Conservation (phyloP, 2,888 invertebrate genomes). For the Melieria crassipennis region DNA sequence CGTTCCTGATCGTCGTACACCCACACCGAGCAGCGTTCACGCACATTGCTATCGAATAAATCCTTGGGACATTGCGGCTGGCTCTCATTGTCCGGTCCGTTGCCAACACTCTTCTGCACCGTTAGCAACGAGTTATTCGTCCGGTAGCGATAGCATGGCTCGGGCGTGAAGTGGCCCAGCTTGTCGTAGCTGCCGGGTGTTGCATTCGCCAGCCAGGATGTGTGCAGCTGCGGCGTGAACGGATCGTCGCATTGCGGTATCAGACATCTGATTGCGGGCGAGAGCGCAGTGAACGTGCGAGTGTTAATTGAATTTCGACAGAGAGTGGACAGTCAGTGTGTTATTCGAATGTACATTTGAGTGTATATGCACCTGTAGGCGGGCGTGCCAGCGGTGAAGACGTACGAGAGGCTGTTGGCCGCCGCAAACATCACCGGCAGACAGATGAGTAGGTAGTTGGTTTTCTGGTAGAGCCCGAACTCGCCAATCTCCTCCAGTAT, state of each 20-base stretch:
- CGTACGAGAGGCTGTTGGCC: slow-evolving; percentile 72
- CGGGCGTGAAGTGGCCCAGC: slow-evolving; percentile 57
- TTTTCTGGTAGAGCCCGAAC: slow-evolving; percentile 70
- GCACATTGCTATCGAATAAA: slow-evolving; percentile 59
- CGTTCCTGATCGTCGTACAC: slow-evolving; percentile 68
- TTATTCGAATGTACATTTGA: neutral
- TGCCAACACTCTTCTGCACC: neutral
- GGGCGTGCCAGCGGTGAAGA: slow-evolving; percentile 71
- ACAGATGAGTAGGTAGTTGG: slow-evolving; percentile 69
- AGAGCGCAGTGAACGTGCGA: too few species aligned
- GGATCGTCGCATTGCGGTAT: slow-evolving; percentile 69
- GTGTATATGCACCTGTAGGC: slow-evolving; percentile 67
- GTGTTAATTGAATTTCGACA: too few species aligned
- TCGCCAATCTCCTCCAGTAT: slow-evolving; percentile 72
- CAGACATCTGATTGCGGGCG: slow-evolving; percentile 63
- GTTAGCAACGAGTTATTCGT: slow-evolving; percentile 41
- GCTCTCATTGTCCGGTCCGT: neutral
- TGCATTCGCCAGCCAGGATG: slow-evolving; percentile 67
- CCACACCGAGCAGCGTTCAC: slow-evolving; percentile 67
- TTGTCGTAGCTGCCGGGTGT: slow-evolving; percentile 65
- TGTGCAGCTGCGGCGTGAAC: slow-evolving; percentile 44
- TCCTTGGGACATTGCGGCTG: slow-evolving; percentile 55
- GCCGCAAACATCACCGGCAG: slow-evolving; percentile 71
- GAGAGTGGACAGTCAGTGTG: neutral
- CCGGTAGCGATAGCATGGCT: slow-evolving; percentile 55